These are phyloP conservation scores for Pangasius djambal DNA, from an alignment of 2,797 vertebrate species.

Conservation along the genomic window DNA sequence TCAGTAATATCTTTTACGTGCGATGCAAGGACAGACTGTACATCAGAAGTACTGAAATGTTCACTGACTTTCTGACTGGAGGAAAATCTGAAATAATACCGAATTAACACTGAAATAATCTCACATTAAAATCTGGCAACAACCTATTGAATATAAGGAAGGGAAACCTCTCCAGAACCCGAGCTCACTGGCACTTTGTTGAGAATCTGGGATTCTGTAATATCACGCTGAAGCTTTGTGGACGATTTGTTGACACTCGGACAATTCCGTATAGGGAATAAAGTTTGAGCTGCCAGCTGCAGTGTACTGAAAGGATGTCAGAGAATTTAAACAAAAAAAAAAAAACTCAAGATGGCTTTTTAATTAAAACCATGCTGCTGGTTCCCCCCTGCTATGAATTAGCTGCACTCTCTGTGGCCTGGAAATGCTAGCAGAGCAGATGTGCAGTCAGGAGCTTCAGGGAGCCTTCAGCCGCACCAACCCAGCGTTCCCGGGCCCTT, in stretches of 20 bases:
- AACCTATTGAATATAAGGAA: not conserved
- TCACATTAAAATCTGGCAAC: not conserved
- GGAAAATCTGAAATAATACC: not conserved
- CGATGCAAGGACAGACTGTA: not conserved
- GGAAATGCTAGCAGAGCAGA: slow-evolving; percentile 38
- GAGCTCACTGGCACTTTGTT: not conserved
- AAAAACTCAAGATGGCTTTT: slow-evolving; percentile 47
- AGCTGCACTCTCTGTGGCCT: slow-evolving; percentile 41
- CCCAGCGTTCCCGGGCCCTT: not conserved
- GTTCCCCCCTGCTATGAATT: slow-evolving; percentile 12
- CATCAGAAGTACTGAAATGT: not conserved
- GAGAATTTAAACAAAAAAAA: not conserved
- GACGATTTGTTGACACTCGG: not conserved
- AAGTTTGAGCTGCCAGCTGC: slow-evolving; percentile 10
- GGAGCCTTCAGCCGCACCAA: not conserved
- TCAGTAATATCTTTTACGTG: not conserved
- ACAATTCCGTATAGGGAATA: not conserved
- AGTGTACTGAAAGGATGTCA: slow-evolving; percentile 20
- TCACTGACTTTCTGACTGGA: not conserved
- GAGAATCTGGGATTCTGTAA: not conserved
- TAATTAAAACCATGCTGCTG: slow-evolving; percentile 58
- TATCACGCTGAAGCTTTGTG: not conserved
- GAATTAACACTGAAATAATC: too few relatives aligned
- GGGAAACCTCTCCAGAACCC: not conserved
- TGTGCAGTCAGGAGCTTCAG: slow-evolving; percentile 44